phyloP scores from a whole-genome alignment of 2,888 invertebrate genomes.

The Euplagia quadripunctaria region DNA sequence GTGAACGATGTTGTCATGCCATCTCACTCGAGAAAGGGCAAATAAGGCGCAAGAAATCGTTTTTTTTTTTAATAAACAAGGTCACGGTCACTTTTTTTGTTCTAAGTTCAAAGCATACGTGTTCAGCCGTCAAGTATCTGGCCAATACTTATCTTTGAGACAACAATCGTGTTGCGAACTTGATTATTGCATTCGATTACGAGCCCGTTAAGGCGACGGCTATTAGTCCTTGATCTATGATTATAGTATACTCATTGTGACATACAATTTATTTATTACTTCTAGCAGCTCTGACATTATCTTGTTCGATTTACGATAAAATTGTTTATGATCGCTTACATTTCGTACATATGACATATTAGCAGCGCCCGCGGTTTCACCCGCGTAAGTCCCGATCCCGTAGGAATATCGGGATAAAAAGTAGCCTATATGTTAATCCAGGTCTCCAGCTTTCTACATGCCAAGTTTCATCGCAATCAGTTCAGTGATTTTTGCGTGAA shows the following conservation, averaged over 20 bases:
- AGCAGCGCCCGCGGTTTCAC: too few species aligned
- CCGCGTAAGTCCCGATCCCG: too few species aligned
- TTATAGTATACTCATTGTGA: neutral
- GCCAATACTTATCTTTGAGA: constrained; percentile 48
- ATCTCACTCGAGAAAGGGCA: neutral
- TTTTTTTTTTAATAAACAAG: neutral
- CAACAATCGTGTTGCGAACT: constrained; percentile 44
- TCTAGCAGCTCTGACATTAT: too few species aligned
- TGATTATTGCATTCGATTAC: constrained; percentile 44
- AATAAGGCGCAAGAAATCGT: neutral
- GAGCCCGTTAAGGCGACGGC: constrained; percentile 35
- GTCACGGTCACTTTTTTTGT: neutral
- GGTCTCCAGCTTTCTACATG: too few species aligned
- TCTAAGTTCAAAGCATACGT: constrained; percentile 6
- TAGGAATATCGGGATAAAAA: too few species aligned
- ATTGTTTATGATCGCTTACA: too few species aligned
- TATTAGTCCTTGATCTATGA: neutral
- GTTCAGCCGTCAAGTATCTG: constrained; percentile 25
- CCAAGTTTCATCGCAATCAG: too few species aligned
- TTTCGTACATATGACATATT: too few species aligned
- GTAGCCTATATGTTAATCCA: too few species aligned
- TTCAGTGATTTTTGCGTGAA: too few species aligned
- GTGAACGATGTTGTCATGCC: too few species aligned
- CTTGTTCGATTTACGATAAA: too few species aligned
- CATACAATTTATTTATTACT: neutral